phyloP scores from a whole-genome alignment of 2,797 vertebrate species.

The Hypotaenidia philippensis region DNA sequence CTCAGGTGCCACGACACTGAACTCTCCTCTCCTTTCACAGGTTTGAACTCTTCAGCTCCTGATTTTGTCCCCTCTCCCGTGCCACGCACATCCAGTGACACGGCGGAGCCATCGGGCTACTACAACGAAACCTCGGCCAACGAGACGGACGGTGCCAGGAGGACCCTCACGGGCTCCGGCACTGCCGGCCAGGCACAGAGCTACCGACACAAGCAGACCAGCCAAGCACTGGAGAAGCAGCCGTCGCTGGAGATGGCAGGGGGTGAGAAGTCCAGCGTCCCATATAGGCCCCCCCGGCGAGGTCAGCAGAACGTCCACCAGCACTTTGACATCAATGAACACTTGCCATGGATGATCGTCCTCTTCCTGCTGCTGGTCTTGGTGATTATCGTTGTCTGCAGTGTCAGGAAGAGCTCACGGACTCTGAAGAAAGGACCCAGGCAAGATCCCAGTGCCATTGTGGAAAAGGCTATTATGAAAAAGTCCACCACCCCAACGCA shows the following conservation, averaged over 20 bases:
- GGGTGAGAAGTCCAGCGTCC: conserved; percentile 75
- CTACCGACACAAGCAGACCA: conserved; percentile 74
- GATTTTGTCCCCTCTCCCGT: conserved; percentile 71
- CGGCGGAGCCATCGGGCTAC: conserved; percentile 39
- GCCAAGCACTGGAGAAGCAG: conserved; percentile 75
- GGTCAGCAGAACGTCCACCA: conserved; percentile 86
- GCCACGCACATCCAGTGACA: conserved; percentile 40
- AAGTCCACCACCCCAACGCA: conserved; percentile 84
- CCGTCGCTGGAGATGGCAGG: conserved; percentile 76
- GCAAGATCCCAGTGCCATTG: conserved; percentile 94
- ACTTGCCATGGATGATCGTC: conserved; percentile 98
- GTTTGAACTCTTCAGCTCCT: conserved; percentile 77
- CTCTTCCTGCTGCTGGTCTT: conserved; percentile 93
- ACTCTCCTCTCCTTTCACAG: conserved; percentile 45
- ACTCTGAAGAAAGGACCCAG: conserved; percentile 94
- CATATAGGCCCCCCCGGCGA: conserved; percentile 86
- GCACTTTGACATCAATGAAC: conserved; percentile 97
- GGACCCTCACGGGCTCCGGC: conserved; percentile 20
- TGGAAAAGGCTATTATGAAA: conserved; percentile 94
- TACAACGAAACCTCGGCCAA: conserved; percentile 71
- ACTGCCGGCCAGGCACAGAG: conserved; percentile 68
- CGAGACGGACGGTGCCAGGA: conserved; percentile 4
- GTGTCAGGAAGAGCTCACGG: conserved; percentile 91
- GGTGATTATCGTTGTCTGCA: conserved; percentile 94
- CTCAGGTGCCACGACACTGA: background rate